Evolutionary conservation across 1,140 invertebrate species (phyloP), one percentile per base, ranked within the genome.

Genomic region (Ruditapes philippinarum): DNA sequence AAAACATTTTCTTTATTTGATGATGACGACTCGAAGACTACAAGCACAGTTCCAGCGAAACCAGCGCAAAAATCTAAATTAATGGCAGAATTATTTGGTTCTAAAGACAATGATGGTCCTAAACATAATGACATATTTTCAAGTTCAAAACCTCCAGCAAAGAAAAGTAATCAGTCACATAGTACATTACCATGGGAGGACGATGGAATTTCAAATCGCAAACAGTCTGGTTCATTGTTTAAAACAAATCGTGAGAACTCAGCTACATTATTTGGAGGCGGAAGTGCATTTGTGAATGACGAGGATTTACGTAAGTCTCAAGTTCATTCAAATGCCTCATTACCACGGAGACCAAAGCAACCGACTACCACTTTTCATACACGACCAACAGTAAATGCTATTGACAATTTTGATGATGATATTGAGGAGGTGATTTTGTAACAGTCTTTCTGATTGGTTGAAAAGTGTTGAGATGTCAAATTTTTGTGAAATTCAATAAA

Each of bases 381-480:
- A 22, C 90, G 91, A 76, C 92, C 92, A 12, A 87, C 90, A 0
- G 91, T 94, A 25, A 92, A 84, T 60, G 92, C 92, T 19, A 82
- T 93, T 0, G 92, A 93, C 60, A 80, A 86, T 62, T 88, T 93
- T 73, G 92, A 93, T 31, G 93, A 94, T 90, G 92, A 93, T 62
- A 92, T 94, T 68, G 93, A 94, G 73, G 93, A 94, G 91, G 92
- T 94, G 31, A 91, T 93, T 74, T 90, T 94, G 60, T 94, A 76
- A 90, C 45, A 40, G 65, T 70, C 25, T 51, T 45, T 74, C 45
- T 36, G 42, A 49, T 49, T 74, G 38, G 65, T 38, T 74, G 70
- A 45, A n/a, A 25, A 70, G 38, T 38, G 33, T 70, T 38, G 33
- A 40, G 5, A 7, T 45, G 42, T 45, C 5, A 14, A 45, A 45